Percentiles rank a stretch among this genome's conserved stretches.
These are phyloP conservation scores for Proales similis DNA, from an alignment of 1,140 invertebrate species.

Conservation along the genomic window DNA sequence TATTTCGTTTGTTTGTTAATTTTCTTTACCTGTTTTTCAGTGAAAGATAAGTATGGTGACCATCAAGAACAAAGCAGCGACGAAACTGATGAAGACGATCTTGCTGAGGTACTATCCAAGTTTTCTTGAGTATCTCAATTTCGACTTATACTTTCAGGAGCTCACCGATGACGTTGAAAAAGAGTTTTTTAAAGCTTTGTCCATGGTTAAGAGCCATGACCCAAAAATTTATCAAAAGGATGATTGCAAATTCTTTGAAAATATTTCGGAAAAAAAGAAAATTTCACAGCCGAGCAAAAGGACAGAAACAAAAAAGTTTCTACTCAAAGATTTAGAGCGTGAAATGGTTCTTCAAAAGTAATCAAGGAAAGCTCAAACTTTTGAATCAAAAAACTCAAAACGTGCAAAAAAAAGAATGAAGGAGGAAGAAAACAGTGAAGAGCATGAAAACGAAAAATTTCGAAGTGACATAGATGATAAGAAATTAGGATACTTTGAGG, in stretches of 20 bases:
- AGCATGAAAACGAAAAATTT: conserved; percentile 33
- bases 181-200: conserved; percentile 74
- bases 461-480: conserved; percentile 29
- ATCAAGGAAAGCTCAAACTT: conserved; percentile 56
- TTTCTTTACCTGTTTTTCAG: conserved; percentile 53
- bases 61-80: conserved; percentile 43
- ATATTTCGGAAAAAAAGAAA: conserved; percentile 40
- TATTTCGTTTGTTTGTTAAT: background rate
- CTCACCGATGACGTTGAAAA: conserved; percentile 64
- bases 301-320: conserved; percentile 59
- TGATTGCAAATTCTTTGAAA: conserved; percentile 26
- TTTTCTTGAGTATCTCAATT: background rate
- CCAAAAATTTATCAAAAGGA: conserved; percentile 70
- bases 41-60: conserved; percentile 65
- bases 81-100: conserved; percentile 60
- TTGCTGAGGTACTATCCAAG: conserved; percentile 53
- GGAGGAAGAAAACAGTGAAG: conserved; percentile 39
- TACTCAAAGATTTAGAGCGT: conserved; percentile 70
- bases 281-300: conserved; percentile 44
- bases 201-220: conserved; percentile 76
- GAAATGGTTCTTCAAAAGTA: conserved; percentile 66
- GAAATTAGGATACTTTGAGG: conserved; percentile 58
- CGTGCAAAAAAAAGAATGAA: conserved; percentile 41
- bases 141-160: conserved; percentile 44
- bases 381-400: conserved; percentile 41